Evolutionary conservation across 2,797 vertebrate genomes (phyloP), one percentile per base, ranked within the genome.

Genomic region (Nannoperca obscura): DNA sequence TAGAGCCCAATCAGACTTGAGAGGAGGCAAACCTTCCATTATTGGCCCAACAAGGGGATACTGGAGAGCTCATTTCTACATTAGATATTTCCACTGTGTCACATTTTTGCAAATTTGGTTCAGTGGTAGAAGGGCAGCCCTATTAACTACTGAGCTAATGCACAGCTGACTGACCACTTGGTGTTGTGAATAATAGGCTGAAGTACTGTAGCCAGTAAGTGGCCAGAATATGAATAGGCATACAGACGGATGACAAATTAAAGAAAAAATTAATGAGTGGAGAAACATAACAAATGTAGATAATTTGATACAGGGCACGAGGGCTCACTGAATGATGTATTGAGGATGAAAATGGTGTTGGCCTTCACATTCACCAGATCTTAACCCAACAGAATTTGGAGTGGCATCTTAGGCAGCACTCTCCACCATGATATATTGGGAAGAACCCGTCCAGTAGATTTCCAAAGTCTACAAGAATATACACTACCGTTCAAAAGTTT

Each of bases 71-170:
- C 13, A 58, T 67, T 65, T 71, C 47, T 57, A 22, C 42, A 47
- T 50, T 53, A 52, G 66, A 71, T 58, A 71, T 71, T 65, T 57
- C 24, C 46, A 76, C 36, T 49, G 15, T 2, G 11, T 15, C n/a
- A 46, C 22, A 32, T 32, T 70, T 84, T 84, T 65, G 46, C 38
- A 54, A 62, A 70, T 71, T 27, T 59, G 57, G 60, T 38, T 20
- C 54, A 57, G 20, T 74, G 53, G 65, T 54, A 59, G 59, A 67
- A 67, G 27, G 64, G 50, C 32, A 82, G 32, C n/a, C 24, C 38
- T 59, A 62, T 80, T 71, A 76, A 71, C 47, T n/a, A 70, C 44
- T 71, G 58, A 74, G 63, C 58, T 78, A 68, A 75, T 60, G 50
- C 49, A 49, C 22, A 73, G 73, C 46, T 52, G 60, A 74, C 82